Evolutionary conservation across 2,797 vertebrate genomes (phyloP), one percentile per base, ranked within the genome.

Genomic region (Morelia viridis): DNA sequence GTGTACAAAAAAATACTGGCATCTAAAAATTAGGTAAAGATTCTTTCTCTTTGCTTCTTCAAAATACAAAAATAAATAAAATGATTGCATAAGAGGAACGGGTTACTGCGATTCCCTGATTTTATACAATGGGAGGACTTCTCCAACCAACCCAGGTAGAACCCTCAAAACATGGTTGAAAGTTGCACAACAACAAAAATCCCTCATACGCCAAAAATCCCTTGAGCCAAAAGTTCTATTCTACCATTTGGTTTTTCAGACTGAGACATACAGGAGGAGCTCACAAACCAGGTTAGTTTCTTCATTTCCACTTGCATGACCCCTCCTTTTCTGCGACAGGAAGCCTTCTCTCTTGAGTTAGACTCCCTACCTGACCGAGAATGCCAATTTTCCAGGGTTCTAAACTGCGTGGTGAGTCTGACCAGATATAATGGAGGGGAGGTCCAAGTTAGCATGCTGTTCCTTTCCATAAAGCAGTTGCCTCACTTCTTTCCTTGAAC

Each of bases 1-100:
- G 93, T 62, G 12, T 35, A 0, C 76, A 89, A 87, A 46, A 22
- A 87, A 86, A 88, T 50, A 92, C 2, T 92, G 91, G 46, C 85
- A 90, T 95, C 89, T 93, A 31, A 60, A 93, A 65, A 83, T 57
- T n/a, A 85, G 58, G 15, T 46, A 64, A 90, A 7, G 85, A 85
- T 56, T 1, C 0, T 57, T 91, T 58, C 12, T 2, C 76, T 50
- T 26, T 94, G 91, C 90, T 91, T 46, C 71, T 76, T 95, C 89
- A 89, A 84, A n/a, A 92, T 6, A 24, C 31, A 89, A 53, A 83
- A 94, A 88, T 61, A 58, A 91, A 87, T 87, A 86, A 15, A 85
- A 57, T 6, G 46, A 53, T 50, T 89, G 61, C 46, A 12, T 87
- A 60, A 61, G 12, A 2, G 15, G 31, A 60, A 80, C 3, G 10